Evolutionary conservation across 2,113 vertebrate species (phyloP), one percentile per base, ranked within the genome.

Genomic region (Pygoscelis adeliae): DNA sequence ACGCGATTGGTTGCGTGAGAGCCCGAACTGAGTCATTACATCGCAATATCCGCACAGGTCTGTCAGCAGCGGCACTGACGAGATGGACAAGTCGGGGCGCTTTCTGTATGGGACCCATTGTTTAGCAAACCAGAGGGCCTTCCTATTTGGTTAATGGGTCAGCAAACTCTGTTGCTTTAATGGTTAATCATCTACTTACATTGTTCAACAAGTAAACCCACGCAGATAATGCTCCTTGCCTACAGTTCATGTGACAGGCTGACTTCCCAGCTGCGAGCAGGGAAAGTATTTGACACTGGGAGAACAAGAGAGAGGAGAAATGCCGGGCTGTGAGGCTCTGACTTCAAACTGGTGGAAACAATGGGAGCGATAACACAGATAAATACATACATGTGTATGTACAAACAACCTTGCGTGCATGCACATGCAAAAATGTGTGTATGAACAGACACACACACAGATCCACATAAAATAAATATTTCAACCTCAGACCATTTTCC

Each of bases 111-210:
- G 81, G 78, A 10, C 72, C 69, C 92, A 94, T 96, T 95, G 91
- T 92, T 89, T 8, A 77, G 72, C 52, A 2, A 25, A 55, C 58
- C 77, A 84, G 53, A 93, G 83, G 46, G 76, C 91, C 62, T 95
- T 96, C 94, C 94, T 89, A 30, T 49, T 49, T 23, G 95, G 97
- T 97, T 97, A 97, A 96, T 96, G 91, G 97, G 85, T 98, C 95
- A 96, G 96, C 94, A 94, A 85, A 89, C 73, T 88, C 83, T 97
- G 96, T 97, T 97, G 96, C 97, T 97, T 95, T 98, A 95, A 95
- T 49, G 91, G 97, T 97, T 98, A 98, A 98, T 98, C 87, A 98
- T 98, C 93, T 95, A 97, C 97, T 83, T 5, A 7, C 91, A 53
- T 79, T 96, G 97, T 95, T 92, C 52, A 40, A 59, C 63, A 4